These are phyloP conservation scores for Steromphala cineraria DNA, from an alignment of 2,888 invertebrate genomes.

Conservation along the genomic window DNA sequence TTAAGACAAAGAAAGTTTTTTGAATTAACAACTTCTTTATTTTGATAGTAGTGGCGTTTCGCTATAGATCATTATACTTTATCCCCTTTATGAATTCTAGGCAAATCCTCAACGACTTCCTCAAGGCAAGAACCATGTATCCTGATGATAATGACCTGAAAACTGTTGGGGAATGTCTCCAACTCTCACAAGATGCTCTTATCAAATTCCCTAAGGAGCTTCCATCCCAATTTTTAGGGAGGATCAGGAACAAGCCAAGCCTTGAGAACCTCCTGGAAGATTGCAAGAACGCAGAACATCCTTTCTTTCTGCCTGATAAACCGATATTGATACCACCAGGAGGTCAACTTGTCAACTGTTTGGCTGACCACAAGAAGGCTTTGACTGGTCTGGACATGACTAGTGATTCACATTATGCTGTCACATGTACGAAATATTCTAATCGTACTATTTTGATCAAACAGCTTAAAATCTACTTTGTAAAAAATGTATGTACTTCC, in stretches of 20 bases:
- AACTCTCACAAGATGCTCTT: constrained; percentile 61
- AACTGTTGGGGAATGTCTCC: constrained; percentile 48
- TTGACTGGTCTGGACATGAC: constrained; percentile 55
- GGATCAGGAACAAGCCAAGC: constrained; percentile 36
- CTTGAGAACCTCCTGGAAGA: constrained; percentile 38
- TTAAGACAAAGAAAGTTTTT: too few species aligned
- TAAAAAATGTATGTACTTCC: too few species aligned
- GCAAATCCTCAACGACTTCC: constrained; percentile 52
- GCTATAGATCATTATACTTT: too few species aligned
- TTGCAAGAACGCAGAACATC: constrained; percentile 40
- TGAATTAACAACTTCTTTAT: too few species aligned
- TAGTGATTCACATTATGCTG: constrained; percentile 46
- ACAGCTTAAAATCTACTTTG: too few species aligned
- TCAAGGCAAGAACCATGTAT: constrained; percentile 40
- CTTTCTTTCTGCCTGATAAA: constrained; percentile 52
- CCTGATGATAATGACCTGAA: constrained; percentile 48
- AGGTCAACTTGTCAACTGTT: constrained; percentile 58
- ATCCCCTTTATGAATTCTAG: constrained; percentile 44
- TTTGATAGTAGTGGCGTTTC: too few species aligned
- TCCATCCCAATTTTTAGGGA: constrained; percentile 47
- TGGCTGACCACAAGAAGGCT: constrained; percentile 59
- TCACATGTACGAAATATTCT: constrained; percentile 48
- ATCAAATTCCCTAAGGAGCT: constrained; percentile 43
- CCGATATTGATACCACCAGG: constrained; percentile 54
- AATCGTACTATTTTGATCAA: background rate